Conservation (phyloP, 2,888 invertebrate genomes). For the Leptothorax acervorum region DNA sequence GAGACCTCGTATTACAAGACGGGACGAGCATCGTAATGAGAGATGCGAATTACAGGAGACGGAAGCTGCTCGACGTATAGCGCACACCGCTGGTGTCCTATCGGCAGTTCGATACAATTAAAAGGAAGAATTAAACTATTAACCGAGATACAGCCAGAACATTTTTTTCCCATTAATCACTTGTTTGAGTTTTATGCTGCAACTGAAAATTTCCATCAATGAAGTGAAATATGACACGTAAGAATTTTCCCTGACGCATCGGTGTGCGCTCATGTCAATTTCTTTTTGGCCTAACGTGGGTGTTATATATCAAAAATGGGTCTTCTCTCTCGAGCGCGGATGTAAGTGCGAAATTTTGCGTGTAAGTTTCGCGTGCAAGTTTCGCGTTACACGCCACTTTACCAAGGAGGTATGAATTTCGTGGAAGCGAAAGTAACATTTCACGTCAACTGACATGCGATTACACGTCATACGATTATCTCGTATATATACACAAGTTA, state of each 20-base stretch:
- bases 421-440: slow-evolving; percentile 15
- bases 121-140: background rate
- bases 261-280: background rate
- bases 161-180: background rate
- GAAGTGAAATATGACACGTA: background rate
- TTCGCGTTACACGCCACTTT: background rate
- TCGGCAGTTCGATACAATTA: background rate
- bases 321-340: background rate
- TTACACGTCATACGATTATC: slow-evolving; percentile 25
- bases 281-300: background rate
- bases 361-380: background rate
- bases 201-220: background rate
- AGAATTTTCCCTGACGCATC: background rate
- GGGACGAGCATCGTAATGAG: slow-evolving; percentile 74
- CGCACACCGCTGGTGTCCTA: background rate
- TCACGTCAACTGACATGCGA: slow-evolving; percentile 2
- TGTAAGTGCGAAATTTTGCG: slow-evolving; percentile 1
- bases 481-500: background rate
- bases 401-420: background rate
- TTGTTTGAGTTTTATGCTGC: background rate
- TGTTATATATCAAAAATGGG: background rate
- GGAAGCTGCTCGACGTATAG: slow-evolving; percentile 1
- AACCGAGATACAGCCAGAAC: background rate
- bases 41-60: slow-evolving; percentile 70
- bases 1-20: slow-evolving; percentile 72